phyloP scores from a whole-genome alignment of 2,113 vertebrate species.

The Misgurnus mizolepis region DNA sequence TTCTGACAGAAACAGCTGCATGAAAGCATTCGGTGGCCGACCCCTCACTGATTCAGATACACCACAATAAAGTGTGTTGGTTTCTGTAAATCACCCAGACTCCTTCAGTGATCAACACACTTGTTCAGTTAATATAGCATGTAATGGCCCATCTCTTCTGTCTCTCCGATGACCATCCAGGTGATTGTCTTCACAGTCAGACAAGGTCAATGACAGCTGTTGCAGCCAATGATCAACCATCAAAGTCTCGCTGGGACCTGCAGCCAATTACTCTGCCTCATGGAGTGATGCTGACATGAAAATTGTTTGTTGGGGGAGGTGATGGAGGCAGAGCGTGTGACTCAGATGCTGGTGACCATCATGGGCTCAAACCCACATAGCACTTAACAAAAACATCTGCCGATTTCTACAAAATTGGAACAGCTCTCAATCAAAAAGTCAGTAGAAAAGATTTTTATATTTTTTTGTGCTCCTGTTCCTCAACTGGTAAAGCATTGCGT shows the following conservation, averaged over 20 bases:
- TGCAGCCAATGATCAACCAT: background rate
- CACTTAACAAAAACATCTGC: background rate
- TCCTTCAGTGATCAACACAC: slow-evolving; percentile 5
- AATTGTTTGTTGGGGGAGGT: slow-evolving; percentile 7
- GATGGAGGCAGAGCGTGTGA: background rate
- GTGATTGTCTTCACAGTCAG: background rate
- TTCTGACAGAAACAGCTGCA: slow-evolving; percentile 4
- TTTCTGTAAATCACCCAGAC: background rate
- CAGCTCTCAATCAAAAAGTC: background rate
- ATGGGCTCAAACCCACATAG: background rate
- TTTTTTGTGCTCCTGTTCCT: background rate
- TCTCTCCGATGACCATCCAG: background rate
- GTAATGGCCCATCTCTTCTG: background rate
- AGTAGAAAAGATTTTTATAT: too few relatives aligned
- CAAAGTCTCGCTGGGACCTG: background rate
- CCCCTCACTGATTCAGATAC: background rate
- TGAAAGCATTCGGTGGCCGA: background rate
- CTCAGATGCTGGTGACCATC: slow-evolving; percentile 10
- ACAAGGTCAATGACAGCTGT: background rate
- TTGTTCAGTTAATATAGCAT: background rate
- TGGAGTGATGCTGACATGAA: background rate
- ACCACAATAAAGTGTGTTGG: background rate
- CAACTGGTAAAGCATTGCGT: too few relatives aligned
- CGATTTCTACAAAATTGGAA: background rate
- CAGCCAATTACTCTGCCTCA: background rate